Percentiles rank a stretch among this genome's conserved stretches.
Conservation (phyloP, 2,797 vertebrate species). For the Enteromius viviparus region DNA sequence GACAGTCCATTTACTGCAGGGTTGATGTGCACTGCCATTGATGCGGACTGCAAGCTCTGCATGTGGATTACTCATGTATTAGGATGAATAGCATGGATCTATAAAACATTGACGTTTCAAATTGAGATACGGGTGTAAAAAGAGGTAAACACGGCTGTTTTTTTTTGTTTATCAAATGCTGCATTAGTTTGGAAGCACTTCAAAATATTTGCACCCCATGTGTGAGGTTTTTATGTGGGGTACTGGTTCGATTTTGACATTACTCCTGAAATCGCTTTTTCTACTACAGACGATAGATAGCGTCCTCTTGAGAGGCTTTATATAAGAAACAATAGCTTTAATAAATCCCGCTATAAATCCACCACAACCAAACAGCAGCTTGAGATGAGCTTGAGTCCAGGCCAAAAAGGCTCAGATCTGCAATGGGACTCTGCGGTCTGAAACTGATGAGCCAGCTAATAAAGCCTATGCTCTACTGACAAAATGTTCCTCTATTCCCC, state of each 20-base stretch:
- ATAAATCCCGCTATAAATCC: constrained; percentile 48
- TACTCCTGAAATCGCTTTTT: constrained; percentile 24
- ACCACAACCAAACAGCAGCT: constrained; percentile 13
- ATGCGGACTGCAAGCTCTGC: constrained; percentile 24
- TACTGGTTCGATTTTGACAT: constrained; percentile 2
- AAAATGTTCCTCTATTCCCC: background rate
- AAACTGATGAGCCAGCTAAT: constrained; percentile 57
- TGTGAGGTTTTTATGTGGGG: constrained; percentile 5
- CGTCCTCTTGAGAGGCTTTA: constrained; percentile 28
- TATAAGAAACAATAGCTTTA: constrained; percentile 35
- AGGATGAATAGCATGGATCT: constrained; percentile 16
- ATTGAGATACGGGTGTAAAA: background rate
- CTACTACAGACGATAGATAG: constrained; percentile 10
- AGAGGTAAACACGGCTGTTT: constrained; percentile 25
- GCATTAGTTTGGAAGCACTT: background rate
- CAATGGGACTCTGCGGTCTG: constrained; percentile 27
- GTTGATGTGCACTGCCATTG: constrained; percentile 17
- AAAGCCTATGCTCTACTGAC: constrained; percentile 37
- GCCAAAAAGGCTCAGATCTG: constrained; percentile 20
- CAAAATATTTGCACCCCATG: background rate
- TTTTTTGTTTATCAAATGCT: background rate
- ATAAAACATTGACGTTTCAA: constrained; percentile 23
- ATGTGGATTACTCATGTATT: constrained; percentile 34
- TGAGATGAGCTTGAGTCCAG: background rate
- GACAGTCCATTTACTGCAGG: constrained; percentile 44